Base-by-base conservation (phyloP, 1,140 invertebrate species). In the Antheraea mylitta region DNA sequence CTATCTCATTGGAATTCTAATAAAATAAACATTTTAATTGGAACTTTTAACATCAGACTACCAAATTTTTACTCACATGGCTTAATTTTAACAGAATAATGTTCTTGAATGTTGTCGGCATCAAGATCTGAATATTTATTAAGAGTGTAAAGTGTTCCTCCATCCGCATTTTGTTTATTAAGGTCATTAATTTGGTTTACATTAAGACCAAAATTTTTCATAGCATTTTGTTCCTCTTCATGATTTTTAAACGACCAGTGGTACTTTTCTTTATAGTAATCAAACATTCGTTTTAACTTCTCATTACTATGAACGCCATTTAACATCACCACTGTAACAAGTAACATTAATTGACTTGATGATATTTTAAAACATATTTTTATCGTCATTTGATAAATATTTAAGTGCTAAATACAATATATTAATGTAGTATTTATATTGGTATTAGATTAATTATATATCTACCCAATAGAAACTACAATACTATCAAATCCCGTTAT, bases 91-190 rank as follows among this genome's bases (percentile, higher is more conserved):
- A 84, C 60, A 30, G 74, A 78, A 76, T 73, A 86, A 64, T 71
- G 73, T 66, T 82, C 74, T 18, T 78, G 71, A 72, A 85, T 68
- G 38, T 79, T 74, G 42, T 64, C 66, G 7, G 81, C 62, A 69
- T 83, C 67, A 30, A 80, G 70, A 79, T 87, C 85, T 66, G 75
- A 79, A 77, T 82, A 81, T 62, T 81, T 79, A 73, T 83, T 85
- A 37, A 86, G 42, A 19, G 78, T 71, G 75, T 79, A 85, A 70
- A 81, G 76, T 37, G 73, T 75, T 38, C 77, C 65, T 59, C 69
- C 66, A 48, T 78, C 77, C 30, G 68, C 71, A 19, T 70, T 69
- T 18, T 70, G 64, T 69, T 75, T 73, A 71, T 85, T 87, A 18
- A 85, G 64, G 64, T 70, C 53, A 30, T 72, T 72, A 18, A 80